Evolutionary conservation across 2,888 invertebrate genomes (phyloP), one percentile per base, ranked within the genome.

Genomic region (Cerceris ruficornis): DNA sequence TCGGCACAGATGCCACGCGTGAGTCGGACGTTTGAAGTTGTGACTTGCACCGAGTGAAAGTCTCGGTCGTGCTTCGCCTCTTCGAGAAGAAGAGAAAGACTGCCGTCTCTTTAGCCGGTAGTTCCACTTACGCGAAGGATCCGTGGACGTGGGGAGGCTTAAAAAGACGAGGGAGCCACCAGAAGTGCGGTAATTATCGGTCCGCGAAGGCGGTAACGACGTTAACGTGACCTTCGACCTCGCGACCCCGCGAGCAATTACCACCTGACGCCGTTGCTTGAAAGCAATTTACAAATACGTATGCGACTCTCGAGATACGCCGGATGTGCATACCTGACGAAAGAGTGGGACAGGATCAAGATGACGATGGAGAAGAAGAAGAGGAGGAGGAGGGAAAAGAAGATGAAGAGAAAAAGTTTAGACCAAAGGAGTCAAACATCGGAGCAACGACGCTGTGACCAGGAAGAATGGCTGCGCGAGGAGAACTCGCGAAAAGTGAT

Each of bases 141-240:
- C 28, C 28, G 28, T 28, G 28, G 28, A 1, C 28, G 28, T 28
- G 28, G 28, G 39, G 80, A 80, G 74, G 69, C 70, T 46, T 75
- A 69, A 71, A 71, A 55, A 52, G 65, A 65, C 59, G 46, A 69
- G 8, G 46, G 67, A 67, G 71, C 50, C 71, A 71, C 73, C 68
- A 59, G 69, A 69, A 67, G 81, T 65, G 77, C 74, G 86, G 72
- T 83, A 85, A 85, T 85, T 86, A 81, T 80, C 72, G 67, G 62
- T 60, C 61, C 52, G 42, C 67, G 64, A 49, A 61, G 75, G 66
- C 65, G 69, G 85, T 68, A 69, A 79, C 72, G 83, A 81, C 72
- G 83, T 81, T 81, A 83, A 81, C 77, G 85, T 74, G 81, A 81
- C 85, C 83, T 74, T 49, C 70, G 83, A 81, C 69, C 84, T 65